These are phyloP conservation scores for Danaus chrysippus DNA, from an alignment of 2,888 invertebrate species.

Conservation along the genomic window DNA sequence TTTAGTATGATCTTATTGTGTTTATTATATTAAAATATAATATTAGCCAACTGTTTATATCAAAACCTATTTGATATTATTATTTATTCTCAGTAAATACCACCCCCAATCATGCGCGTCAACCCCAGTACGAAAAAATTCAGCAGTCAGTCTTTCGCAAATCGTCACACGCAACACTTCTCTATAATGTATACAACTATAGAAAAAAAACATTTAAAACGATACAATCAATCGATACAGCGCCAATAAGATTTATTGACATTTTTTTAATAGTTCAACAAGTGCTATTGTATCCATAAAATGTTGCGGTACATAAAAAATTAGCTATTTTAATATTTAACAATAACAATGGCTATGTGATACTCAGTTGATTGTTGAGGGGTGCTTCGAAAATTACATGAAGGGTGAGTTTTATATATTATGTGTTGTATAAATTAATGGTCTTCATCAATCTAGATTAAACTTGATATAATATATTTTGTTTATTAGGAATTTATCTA, in stretches of 20 bases:
- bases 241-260: conserved; percentile 14
- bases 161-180: conserved; percentile 59
- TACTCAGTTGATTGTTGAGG: conserved; percentile 42
- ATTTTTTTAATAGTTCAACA: not conserved
- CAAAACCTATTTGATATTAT: not conserved
- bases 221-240: conserved; percentile 36
- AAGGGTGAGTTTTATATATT: conserved; percentile 59
- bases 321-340: conserved; percentile 50
- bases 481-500: too few species aligned
- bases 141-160: conserved; percentile 67
- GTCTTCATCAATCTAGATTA: too few species aligned
- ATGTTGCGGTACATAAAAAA: conserved; percentile 33
- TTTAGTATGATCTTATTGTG: too few species aligned
- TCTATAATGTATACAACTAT: conserved; percentile 47
- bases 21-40: too few species aligned
- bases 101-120: conserved; percentile 66
- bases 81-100: conserved; percentile 56
- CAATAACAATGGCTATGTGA: conserved; percentile 42
- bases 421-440: too few species aligned
- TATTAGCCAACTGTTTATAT: too few species aligned
- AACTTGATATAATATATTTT: too few species aligned
- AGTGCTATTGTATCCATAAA: conserved; percentile 13
- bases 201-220: conserved; percentile 36
- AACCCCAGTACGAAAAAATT: conserved; percentile 54
- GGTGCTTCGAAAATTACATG: conserved; percentile 54